A percentile compares a stretch with the other conserved stretches of the same genome.
phyloP scores from a whole-genome alignment of 2,797 vertebrate species.

The Leptodactylus fallax region DNA sequence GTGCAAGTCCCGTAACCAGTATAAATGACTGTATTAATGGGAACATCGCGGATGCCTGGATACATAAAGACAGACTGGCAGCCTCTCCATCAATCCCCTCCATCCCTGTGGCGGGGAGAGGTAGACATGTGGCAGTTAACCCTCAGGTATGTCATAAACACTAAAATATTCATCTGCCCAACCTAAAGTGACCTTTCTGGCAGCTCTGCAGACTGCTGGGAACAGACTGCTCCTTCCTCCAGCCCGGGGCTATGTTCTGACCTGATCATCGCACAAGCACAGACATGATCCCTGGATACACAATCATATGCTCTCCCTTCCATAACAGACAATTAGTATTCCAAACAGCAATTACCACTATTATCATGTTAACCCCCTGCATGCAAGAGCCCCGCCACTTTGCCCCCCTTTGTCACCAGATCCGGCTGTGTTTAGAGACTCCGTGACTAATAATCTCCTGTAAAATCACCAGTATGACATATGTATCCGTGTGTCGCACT shows the following conservation, averaged over 20 bases:
- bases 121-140: constrained; percentile 12
- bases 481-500: background rate
- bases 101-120: background rate
- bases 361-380: constrained; percentile 22
- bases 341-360: constrained; percentile 51
- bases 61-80: background rate
- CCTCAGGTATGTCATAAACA: constrained; percentile 46
- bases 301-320: constrained; percentile 39
- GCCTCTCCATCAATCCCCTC: background rate
- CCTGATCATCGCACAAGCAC: constrained; percentile 56
- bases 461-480: background rate
- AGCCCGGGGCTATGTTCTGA: constrained; percentile 58
- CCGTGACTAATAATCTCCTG: background rate
- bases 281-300: constrained; percentile 53
- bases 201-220: constrained; percentile 28
- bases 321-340: constrained; percentile 51
- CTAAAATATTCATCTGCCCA: constrained; percentile 42
- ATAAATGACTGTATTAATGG: too few relatives aligned
- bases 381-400: background rate
- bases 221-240: constrained; percentile 58
- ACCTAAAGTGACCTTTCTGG: constrained; percentile 51
- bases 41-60: background rate
- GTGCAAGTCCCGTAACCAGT: background rate
- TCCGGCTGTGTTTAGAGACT: background rate
- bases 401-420: background rate